phyloP scores from a whole-genome alignment of 1,140 invertebrate species.

The Steinernema feltiae region DNA sequence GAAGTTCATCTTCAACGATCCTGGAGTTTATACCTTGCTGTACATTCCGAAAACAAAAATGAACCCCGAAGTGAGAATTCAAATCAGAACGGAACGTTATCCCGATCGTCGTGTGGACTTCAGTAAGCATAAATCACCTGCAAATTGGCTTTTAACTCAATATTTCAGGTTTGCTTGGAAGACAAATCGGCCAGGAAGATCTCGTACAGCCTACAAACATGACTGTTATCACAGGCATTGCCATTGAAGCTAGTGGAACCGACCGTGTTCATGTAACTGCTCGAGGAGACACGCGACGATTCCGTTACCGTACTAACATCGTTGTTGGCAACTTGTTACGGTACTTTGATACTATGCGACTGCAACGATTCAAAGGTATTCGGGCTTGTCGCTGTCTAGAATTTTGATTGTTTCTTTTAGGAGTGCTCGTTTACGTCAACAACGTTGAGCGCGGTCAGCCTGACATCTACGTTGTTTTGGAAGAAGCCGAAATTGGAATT shows the following conservation, averaged over 20 bases:
- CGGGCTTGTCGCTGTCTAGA: too few relatives aligned
- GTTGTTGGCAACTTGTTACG: conserved; percentile 55
- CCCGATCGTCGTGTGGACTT: conserved; percentile 55
- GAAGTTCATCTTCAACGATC: conserved; percentile 57
- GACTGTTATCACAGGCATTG: conserved; percentile 55
- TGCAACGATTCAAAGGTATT: conserved; percentile 51
- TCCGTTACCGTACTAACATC: conserved; percentile 54
- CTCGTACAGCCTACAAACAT: conserved; percentile 55
- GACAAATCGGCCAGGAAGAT: conserved; percentile 52
- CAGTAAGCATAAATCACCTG: conserved; percentile 28
- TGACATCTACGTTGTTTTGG: conserved; percentile 57
- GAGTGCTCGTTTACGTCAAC: conserved; percentile 54
- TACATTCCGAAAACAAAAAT: conserved; percentile 52
- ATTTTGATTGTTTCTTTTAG: conserved; percentile 33
- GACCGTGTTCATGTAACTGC: conserved; percentile 51
- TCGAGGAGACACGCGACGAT: conserved; percentile 52
- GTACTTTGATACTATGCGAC: conserved; percentile 55
- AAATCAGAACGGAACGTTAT: conserved; percentile 54
- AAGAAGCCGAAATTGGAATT: conserved; percentile 55
- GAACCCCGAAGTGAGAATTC: conserved; percentile 56
- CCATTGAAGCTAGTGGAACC: conserved; percentile 55
- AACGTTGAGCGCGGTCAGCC: conserved; percentile 56
- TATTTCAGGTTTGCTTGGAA: conserved; percentile 51
- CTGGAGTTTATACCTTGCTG: conserved; percentile 55
- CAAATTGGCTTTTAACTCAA: background rate